These are phyloP conservation scores for Melitaea athalia DNA, from an alignment of 2,888 invertebrate species.

Conservation along the genomic window DNA sequence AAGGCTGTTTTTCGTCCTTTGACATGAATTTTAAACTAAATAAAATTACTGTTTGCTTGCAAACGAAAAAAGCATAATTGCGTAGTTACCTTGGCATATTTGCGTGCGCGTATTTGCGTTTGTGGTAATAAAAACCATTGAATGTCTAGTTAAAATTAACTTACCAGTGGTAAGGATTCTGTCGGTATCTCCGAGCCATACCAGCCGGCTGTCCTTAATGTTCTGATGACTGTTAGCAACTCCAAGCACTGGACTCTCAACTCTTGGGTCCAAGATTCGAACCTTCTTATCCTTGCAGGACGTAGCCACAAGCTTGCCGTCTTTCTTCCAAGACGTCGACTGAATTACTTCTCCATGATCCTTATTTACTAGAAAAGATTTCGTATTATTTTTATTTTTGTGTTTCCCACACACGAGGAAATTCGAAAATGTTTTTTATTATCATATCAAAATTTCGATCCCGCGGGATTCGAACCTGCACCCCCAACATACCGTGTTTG, in stretches of 20 bases:
- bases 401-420: too few relatives aligned
- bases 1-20: neutral
- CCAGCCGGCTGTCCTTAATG: conserved; percentile 94
- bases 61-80: too few relatives aligned
- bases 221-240: conserved; percentile 91
- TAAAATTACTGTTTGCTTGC: neutral
- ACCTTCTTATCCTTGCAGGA: conserved; percentile 96
- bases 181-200: conserved; percentile 94
- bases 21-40: conserved; percentile 4
- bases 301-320: conserved; percentile 90
- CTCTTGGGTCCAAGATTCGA: conserved; percentile 91
- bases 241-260: conserved; percentile 80
- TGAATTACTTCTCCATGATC: conserved; percentile 94
- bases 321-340: conserved; percentile 94
- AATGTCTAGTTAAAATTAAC: too few relatives aligned
- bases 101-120: too few relatives aligned
- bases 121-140: too few relatives aligned
- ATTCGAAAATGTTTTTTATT: too few relatives aligned
- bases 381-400: too few relatives aligned
- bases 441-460: too few relatives aligned
- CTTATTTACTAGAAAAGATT: conserved; percentile 78
- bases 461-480: too few relatives aligned
- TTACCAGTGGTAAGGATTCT: conserved; percentile 91
- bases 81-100: too few relatives aligned
- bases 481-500: too few relatives aligned